Conservation (phyloP, 1,140 invertebrate genomes). For the Bombus pascuorum region DNA sequence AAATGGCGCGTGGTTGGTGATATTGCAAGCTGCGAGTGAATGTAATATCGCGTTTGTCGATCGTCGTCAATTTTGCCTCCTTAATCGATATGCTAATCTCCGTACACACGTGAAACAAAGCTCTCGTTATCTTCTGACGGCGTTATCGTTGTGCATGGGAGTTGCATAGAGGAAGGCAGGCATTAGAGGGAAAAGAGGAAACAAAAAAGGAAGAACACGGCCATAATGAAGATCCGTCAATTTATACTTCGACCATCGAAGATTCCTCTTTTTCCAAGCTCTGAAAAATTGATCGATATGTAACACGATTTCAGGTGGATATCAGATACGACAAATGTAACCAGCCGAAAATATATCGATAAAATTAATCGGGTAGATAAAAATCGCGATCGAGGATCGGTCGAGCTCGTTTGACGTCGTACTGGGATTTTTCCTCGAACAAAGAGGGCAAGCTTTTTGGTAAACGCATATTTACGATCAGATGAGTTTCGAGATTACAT, state of each 20-base stretch:
- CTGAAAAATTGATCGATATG: background rate
- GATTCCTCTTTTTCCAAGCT: background rate
- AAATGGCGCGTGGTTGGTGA: background rate
- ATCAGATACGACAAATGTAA: background rate
- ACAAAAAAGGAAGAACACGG: too few species aligned
- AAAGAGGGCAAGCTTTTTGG: background rate
- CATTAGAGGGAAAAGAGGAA: background rate
- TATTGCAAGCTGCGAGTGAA: background rate
- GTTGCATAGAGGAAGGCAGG: background rate
- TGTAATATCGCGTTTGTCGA: conserved; percentile 21
- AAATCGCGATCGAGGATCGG: background rate
- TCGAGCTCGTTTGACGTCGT: background rate
- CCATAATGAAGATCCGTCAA: background rate
- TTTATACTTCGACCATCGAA: too few species aligned
- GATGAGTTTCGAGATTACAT: too few species aligned
- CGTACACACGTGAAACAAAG: conserved; percentile 24
- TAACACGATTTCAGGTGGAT: background rate
- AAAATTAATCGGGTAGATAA: conserved; percentile 24
- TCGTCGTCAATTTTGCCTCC: conserved; percentile 22
- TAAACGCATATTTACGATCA: too few species aligned
- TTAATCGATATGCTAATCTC: conserved; percentile 53
- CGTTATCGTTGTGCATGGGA: conserved; percentile 32
- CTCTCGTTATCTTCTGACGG: conserved; percentile 4
- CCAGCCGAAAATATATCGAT: conserved; percentile 8
- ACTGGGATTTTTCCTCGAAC: conserved; percentile 4